Evolutionary conservation across 2,888 invertebrate genomes (phyloP).

Genomic region (Meiosimyza decipiens): DNA sequence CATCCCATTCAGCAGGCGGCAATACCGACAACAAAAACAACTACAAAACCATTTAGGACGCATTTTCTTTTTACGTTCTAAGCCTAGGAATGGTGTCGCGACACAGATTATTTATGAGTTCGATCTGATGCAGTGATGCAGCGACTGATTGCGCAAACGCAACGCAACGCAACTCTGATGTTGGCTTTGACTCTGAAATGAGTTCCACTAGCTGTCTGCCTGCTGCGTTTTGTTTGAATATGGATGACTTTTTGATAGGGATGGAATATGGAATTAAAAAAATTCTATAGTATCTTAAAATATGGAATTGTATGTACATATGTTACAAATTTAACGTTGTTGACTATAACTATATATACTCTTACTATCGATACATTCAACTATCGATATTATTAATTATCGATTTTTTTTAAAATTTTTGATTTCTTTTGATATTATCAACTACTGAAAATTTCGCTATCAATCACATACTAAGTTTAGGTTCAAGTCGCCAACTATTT

Average conservation of each 20-base stretch:
- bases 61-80: background rate
- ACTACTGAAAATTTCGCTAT: too few relatives aligned
- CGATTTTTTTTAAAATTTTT: too few relatives aligned
- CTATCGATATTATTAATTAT: too few relatives aligned
- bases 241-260: background rate
- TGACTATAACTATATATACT: too few relatives aligned
- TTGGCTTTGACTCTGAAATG: too few relatives aligned
- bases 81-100: conserved; percentile 7
- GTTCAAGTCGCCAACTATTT: too few relatives aligned
- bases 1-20: background rate
- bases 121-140: conserved; percentile 19
- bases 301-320: background rate
- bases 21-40: background rate
- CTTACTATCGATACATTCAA: too few relatives aligned
- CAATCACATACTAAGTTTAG: too few relatives aligned
- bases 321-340: too few relatives aligned
- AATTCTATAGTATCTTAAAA: background rate
- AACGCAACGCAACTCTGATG: conserved; percentile 9
- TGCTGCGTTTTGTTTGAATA: too few relatives aligned
- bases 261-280: background rate
- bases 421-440: too few relatives aligned
- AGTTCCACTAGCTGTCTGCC: too few relatives aligned
- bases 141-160: conserved; percentile 31
- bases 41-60: conserved; percentile 1
- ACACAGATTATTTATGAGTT: conserved; percentile 33